Evolutionary conservation across 2,888 invertebrate species (phyloP).

Genomic region (Salpingus planirostris): DNA sequence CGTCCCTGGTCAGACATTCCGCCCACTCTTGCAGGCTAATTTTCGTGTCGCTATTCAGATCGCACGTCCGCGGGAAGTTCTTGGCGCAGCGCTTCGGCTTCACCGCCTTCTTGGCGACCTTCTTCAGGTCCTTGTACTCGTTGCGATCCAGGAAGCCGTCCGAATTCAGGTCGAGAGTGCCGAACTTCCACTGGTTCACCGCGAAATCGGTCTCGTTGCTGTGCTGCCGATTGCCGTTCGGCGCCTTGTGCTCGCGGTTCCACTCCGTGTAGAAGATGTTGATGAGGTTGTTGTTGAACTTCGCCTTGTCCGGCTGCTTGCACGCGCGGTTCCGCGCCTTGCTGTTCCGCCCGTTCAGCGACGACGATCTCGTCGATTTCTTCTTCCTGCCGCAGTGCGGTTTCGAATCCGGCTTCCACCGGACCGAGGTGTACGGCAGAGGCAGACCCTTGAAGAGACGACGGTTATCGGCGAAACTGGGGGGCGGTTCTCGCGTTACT

Average conservation of each 20-base stretch:
- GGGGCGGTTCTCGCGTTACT: no score
- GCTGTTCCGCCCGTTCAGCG: conserved; percentile 46
- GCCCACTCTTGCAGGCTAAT: conserved; percentile 80
- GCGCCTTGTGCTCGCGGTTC: conserved; percentile 33
- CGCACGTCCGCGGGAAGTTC: conserved; percentile 81
- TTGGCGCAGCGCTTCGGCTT: conserved; percentile 85
- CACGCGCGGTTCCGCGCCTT: conserved; percentile 48
- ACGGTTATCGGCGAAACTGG: no score
- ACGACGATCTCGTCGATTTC: conserved; percentile 45
- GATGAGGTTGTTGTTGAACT: conserved; percentile 77
- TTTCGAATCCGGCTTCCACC: conserved; percentile 47
- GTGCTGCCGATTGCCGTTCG: conserved; percentile 28
- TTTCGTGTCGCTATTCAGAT: conserved; percentile 69
- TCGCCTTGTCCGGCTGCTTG: conserved; percentile 62
- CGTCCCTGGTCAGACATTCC: conserved; percentile 71
- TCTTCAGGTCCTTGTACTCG: conserved; percentile 58
- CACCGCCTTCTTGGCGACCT: conserved; percentile 75
- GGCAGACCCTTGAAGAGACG: conserved; percentile 60
- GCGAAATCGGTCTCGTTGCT: conserved; percentile 40
- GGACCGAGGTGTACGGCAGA: conserved; percentile 68
- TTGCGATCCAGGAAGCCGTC: conserved; percentile 69
- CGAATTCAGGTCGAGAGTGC: conserved; percentile 68
- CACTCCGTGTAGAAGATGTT: conserved; percentile 77
- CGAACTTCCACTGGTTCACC: conserved; percentile 87
- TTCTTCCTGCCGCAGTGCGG: conserved; percentile 55